Percentiles rank a stretch among this genome's conserved stretches.
phyloP scores from a whole-genome alignment of 2,888 invertebrate species.

The Chirona hameri region DNA sequence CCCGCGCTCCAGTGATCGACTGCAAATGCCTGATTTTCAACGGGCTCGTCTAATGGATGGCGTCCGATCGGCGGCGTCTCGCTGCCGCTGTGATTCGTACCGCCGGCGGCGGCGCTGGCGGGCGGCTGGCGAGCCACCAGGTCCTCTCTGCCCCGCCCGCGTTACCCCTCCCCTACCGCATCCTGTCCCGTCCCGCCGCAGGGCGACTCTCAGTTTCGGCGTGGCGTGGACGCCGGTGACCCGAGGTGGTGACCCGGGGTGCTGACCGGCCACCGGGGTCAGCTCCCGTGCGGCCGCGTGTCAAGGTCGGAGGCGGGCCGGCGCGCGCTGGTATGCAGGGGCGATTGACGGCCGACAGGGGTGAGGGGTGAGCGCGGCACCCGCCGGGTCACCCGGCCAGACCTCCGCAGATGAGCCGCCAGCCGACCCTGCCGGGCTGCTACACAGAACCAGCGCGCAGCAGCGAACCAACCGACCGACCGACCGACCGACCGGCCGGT shows the following conservation, averaged over 20 bases:
- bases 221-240: background rate
- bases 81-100: no score
- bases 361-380: conserved; percentile 1
- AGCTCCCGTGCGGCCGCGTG: background rate
- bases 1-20: conserved; percentile 1
- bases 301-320: background rate
- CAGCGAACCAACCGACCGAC: no score
- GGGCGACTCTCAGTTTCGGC: background rate
- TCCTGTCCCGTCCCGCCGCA: no score
- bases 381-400: background rate
- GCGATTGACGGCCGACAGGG: background rate
- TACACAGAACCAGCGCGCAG: no score
- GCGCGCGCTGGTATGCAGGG: conserved; percentile 14
- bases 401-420: no score
- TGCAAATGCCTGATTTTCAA: conserved; percentile 9
- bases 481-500: background rate
- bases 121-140: no score
- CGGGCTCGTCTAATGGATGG: conserved; percentile 8
- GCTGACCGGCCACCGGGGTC: conserved; percentile 2
- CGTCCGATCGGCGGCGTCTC: background rate
- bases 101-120: no score
- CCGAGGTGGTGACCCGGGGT: background rate
- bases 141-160: no score
- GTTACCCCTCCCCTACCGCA: no score
- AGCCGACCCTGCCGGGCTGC: no score